phyloP scores from a whole-genome alignment of 2,888 invertebrate species.

The Girardia tigrina region DNA sequence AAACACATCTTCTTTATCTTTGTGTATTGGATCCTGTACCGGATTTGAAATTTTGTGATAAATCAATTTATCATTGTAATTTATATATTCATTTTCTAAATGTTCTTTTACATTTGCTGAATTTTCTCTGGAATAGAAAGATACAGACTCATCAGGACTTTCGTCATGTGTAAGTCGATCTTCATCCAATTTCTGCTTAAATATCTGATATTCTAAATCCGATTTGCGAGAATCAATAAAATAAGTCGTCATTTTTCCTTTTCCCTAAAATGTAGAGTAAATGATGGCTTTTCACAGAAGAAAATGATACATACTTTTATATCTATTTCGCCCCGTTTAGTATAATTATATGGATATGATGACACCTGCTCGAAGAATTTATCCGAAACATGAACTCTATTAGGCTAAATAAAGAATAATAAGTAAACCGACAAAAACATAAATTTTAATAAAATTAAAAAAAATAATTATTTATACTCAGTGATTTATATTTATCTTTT shows the following conservation, averaged over 20 bases:
- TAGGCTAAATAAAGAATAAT: constrained; percentile 18
- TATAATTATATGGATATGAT: constrained; percentile 31
- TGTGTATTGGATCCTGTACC: background rate
- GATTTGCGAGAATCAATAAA: constrained; percentile 29
- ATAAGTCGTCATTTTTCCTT: constrained; percentile 35
- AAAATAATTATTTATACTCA: background rate
- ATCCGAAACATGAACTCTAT: constrained; percentile 35
- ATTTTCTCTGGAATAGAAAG: background rate
- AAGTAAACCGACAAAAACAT: too few relatives aligned
- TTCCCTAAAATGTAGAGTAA: constrained; percentile 8
- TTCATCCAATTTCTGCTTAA: constrained; percentile 9
- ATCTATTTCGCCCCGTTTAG: constrained; percentile 28
- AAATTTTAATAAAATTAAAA: background rate
- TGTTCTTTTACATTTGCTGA: background rate
- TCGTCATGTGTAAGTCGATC: constrained; percentile 27
- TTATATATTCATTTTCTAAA: background rate
- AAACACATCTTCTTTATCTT: background rate
- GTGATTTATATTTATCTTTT: background rate
- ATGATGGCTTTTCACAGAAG: background rate
- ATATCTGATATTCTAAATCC: background rate
- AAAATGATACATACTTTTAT: constrained; percentile 24
- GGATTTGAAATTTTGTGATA: background rate
- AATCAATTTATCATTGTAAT: background rate
- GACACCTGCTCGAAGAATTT: constrained; percentile 27
- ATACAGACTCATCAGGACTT: constrained; percentile 14